Conservation (phyloP, 2,113 vertebrate species). For the Chloropsis hardwickii region DNA sequence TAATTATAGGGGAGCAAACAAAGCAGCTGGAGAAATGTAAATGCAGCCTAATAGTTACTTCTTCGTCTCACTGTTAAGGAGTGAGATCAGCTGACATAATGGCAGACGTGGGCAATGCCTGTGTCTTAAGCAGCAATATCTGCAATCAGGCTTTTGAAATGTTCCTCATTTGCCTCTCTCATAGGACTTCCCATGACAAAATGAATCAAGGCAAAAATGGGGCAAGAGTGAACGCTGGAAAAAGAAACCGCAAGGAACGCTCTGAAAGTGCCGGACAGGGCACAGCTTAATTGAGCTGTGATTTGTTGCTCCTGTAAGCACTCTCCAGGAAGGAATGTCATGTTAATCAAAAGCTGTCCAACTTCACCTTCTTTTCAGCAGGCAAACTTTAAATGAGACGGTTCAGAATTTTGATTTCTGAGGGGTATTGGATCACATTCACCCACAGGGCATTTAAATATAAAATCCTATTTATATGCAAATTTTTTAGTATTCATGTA, state of each 20-base stretch:
- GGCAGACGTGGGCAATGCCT: neutral
- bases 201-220: neutral
- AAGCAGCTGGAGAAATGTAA: neutral
- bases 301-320: conserved; percentile 31
- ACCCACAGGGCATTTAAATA: conserved; percentile 39
- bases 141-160: neutral
- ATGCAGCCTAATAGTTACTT: conserved; percentile 16
- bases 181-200: neutral
- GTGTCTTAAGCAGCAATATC: neutral
- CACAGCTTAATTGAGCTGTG: conserved; percentile 37
- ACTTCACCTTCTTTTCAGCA: neutral
- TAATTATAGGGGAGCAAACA: conserved; percentile 30
- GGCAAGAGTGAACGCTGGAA: neutral
- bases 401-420: conserved; percentile 36
- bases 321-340: conserved; percentile 17
- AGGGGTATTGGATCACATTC: conserved; percentile 3
- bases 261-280: neutral
- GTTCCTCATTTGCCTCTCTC: neutral
- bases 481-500: conserved; percentile 45
- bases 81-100: neutral
- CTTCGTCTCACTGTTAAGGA: conserved; percentile 4
- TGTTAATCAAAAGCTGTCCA: conserved; percentile 32
- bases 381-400: conserved; percentile 47
- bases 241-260: neutral
- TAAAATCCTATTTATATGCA: conserved; percentile 67